Base-by-base conservation (phyloP, 2,113 vertebrate genomes). In the Perca fluviatilis region DNA sequence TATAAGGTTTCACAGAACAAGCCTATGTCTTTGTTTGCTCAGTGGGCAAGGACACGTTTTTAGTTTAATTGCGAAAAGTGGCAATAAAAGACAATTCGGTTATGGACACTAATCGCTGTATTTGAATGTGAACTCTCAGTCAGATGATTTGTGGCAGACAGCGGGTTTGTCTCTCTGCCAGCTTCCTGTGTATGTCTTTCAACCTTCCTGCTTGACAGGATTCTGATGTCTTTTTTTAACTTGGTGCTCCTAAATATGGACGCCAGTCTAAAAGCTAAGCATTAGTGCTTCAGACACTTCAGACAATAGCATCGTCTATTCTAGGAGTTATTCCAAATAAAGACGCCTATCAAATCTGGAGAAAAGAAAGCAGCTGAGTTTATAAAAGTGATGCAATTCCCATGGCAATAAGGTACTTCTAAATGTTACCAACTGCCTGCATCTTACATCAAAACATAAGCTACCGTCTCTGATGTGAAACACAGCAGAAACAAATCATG, bases 201-300 rank as follows among this genome's bases (percentile, higher is more conserved):
- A 69, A 69, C 57, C 71, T 92, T 89, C 91, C 90, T 93, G 84
- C 71, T 74, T 30, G 62, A 87, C 88, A 79, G 89, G 86, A 87
- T 83, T 71, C 71, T 67, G 18, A 19, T 79, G 43, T 5, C 6
- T 61, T 54, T n/a, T 78, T 56, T 40, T 33, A 50, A 51, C 25
- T 21, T 0, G 4, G 23, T 15, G 57, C 13, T 49, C 66, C 66
- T 66, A n/a, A 66, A 83, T 62, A 77, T 62, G 64, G 69, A 71
- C 0, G 46, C 8, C 43, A 43, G 70, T 18, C 0, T 1, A 0
- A n/a, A 60, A 13, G 15, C 68, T 60, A 53, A 70, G 3, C 68
- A 74, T 82, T 69, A 21, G 12, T 1, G n/a, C 43, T 27, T 27
- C 27, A 27, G 50, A 67, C 57, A 56, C 25, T 77, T 53, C 63